Conservation (phyloP, 1,140 invertebrate species). For the Aphidius ervi region DNA sequence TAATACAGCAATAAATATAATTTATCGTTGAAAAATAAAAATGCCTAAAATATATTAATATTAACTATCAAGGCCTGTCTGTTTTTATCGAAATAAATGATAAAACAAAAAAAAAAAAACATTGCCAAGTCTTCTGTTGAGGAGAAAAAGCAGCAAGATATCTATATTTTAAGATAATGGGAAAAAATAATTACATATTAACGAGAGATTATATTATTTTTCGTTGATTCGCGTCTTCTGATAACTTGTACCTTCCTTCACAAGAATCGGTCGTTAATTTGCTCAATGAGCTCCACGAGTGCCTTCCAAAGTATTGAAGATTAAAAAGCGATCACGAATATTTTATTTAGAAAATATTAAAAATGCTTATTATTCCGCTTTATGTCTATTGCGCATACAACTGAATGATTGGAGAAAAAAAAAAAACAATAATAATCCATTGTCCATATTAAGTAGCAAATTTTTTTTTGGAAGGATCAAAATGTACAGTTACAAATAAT, state of each 20-base stretch:
- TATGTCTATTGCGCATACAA: background rate
- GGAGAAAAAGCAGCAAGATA: too few relatives aligned
- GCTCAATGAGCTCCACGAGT: conserved; percentile 22
- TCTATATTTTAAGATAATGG: background rate
- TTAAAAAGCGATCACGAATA: conserved; percentile 18
- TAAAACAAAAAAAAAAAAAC: too few relatives aligned
- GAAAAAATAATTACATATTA: background rate
- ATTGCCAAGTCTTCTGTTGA: too few relatives aligned
- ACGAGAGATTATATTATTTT: background rate
- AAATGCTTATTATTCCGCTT: background rate
- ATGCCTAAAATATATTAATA: too few relatives aligned
- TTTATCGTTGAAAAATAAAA: too few relatives aligned
- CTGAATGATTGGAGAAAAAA: conserved; percentile 1
- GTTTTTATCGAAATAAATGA: too few relatives aligned
- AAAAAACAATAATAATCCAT: background rate
- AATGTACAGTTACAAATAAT: too few relatives aligned
- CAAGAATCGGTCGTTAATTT: conserved; percentile 9
- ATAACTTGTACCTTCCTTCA: conserved; percentile 5
- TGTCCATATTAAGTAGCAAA: too few relatives aligned
- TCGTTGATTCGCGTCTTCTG: conserved; percentile 1
- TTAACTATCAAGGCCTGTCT: too few relatives aligned
- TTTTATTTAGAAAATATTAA: background rate
- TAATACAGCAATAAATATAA: too few relatives aligned
- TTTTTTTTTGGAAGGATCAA: too few relatives aligned
- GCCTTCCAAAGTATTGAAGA: conserved; percentile 18